phyloP scores from a whole-genome alignment of 2,888 invertebrate genomes.

The Catonia carolina region DNA sequence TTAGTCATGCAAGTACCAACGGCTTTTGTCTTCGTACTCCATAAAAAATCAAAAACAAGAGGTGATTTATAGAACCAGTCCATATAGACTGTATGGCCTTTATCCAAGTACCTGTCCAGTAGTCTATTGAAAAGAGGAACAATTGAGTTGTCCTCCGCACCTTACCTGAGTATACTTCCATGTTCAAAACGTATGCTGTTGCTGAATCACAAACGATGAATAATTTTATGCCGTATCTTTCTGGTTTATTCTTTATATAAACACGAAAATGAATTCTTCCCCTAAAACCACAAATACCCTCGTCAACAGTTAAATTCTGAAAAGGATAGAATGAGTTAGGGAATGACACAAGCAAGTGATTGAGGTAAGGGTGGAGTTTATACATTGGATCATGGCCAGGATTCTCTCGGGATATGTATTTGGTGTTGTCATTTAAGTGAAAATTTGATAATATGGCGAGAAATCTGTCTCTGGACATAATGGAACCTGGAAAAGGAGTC shows the following conservation, averaged over 20 bases:
- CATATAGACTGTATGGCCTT: conserved; percentile 11
- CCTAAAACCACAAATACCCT: conserved; percentile 16
- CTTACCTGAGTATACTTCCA: conserved; percentile 13
- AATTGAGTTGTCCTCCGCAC: background rate
- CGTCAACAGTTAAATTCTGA: conserved; percentile 11
- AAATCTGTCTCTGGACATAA: conserved; percentile 5
- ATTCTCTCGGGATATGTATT: background rate
- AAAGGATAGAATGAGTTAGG: conserved; percentile 6
- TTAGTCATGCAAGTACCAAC: conserved; percentile 13
- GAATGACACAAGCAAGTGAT: conserved; percentile 3
- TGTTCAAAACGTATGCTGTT: conserved; percentile 10
- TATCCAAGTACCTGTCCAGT: background rate
- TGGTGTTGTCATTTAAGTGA: conserved; percentile 5
- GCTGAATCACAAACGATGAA: conserved; percentile 16
- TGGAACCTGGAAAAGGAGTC: background rate
- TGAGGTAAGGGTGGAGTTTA: background rate
- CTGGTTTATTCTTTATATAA: conserved; percentile 8
- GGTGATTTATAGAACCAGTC: conserved; percentile 15
- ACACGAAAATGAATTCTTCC: conserved; percentile 7
- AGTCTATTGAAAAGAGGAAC: conserved; percentile 1
- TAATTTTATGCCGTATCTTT: conserved; percentile 16
- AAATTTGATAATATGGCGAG: conserved; percentile 4
- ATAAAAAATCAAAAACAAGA: conserved; percentile 17
- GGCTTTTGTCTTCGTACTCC: background rate
- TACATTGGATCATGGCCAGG: background rate